These are phyloP conservation scores for Lithosia quadra DNA, from an alignment of 2,888 invertebrate species.

Conservation along the genomic window DNA sequence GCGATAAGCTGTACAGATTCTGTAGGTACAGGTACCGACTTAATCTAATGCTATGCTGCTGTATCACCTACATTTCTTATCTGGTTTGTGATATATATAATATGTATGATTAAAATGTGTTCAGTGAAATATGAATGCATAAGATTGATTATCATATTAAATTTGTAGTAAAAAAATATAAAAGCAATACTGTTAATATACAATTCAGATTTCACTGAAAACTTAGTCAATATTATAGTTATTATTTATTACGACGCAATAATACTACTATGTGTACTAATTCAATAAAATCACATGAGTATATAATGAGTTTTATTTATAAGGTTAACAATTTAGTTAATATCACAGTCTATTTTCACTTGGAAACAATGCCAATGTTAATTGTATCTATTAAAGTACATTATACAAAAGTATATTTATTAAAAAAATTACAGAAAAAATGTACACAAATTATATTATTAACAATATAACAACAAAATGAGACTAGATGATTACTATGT, in stretches of 20 bases:
- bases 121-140: slow-evolving; percentile 34
- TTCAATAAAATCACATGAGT: slow-evolving; percentile 52
- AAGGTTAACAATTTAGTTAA: slow-evolving; percentile 21
- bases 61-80: not conserved
- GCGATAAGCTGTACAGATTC: too few relatives aligned
- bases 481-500: slow-evolving; percentile 3
- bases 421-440: too few relatives aligned
- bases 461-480: not conserved
- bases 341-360: slow-evolving; percentile 22
- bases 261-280: slow-evolving; percentile 37
- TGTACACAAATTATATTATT: not conserved
- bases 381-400: not conserved
- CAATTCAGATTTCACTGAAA: slow-evolving; percentile 47
- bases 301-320: slow-evolving; percentile 38
- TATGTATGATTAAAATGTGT: slow-evolving; percentile 30
- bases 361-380: not conserved
- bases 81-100: slow-evolving; percentile 12
- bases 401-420: too few relatives aligned
- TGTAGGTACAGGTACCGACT: too few relatives aligned
- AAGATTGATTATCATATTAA: not conserved
- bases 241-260: slow-evolving; percentile 55
- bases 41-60: too few relatives aligned
- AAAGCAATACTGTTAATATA: slow-evolving; percentile 22
- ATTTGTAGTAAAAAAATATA: not conserved
- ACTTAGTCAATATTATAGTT: slow-evolving; percentile 58